Base-by-base conservation (phyloP, 2,113 vertebrate species). In the Strix uralensis region DNA sequence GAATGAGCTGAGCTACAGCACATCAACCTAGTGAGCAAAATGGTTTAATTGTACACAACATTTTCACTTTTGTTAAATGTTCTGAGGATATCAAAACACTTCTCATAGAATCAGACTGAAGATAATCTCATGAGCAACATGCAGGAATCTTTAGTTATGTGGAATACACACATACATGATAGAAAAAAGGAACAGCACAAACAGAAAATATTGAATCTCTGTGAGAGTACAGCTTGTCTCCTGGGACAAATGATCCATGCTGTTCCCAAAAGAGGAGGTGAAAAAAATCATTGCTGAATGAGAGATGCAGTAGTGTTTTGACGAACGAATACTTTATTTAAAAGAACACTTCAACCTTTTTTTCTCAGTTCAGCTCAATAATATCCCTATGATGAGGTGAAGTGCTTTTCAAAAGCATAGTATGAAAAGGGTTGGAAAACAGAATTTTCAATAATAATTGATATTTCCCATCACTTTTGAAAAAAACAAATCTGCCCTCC, bases 381-480 rank as follows among this genome's bases (percentile, higher is more conserved):
- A 89, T 71, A 71, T 52, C 57, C 19, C 81, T 25, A 54, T 27
- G 19, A 34, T 51, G 38, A 92, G 47, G 21, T 51, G 54, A 90
- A 80, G 30, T 46, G 69, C 38, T 90, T 93, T 92, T 82, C 78
- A 91, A 72, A 57, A 32, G 19, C 6, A 11, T 25, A 36, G 38
- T 47, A 86, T 15, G 32, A 94, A 93, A 95, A 74, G 11, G 34
- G 18, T 15, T 66, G 20, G 63, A 90, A 94, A 82, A 94, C 13
- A 46, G 70, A 80, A 61, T 92, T 95, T 96, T 92, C 46, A 67
- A 73, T 57, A 83, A 70, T 14, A 93, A 93, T 23, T 92, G 7
- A 23, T 86, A 89, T 78, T 81, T 93, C 44, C 21, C 22, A 65
- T 40, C 18, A 49, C 32, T 85, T 42, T 0, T 19, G 40, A 47